Evolutionary conservation across 2,113 vertebrate genomes (phyloP), one percentile per base, ranked within the genome.

Genomic region (Microtus oregoni): DNA sequence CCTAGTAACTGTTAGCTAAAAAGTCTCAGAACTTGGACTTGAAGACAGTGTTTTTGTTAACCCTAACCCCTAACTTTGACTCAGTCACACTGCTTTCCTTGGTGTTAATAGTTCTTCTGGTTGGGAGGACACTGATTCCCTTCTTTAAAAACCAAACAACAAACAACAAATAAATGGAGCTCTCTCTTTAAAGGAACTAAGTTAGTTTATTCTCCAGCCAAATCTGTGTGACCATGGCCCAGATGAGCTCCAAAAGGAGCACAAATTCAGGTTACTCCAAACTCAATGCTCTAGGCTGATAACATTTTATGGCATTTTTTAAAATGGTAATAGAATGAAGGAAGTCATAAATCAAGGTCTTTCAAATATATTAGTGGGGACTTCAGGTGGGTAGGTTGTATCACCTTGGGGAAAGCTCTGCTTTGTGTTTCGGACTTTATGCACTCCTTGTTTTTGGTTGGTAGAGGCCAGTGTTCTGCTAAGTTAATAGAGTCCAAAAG

Each of bases 81-180:
- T 2, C 15, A 55, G 17, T 50, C 83, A 7, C 9, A 13, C 35
- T 26, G 73, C 63, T 90, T 61, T 83, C n/a, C 8, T 7, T n/a
- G 10, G 0, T 0, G 10, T 8, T 38, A 73, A 3, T 47, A 28
- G 7, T 58, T 47, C 35, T 20, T 4, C 7, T 63, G 35, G 28
- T n/a, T 12, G 32, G 28, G 55, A 52, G 63, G 30, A 8, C 17
- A 85, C 81, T 9, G 38, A 30, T 14, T 65, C 26, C 24, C 26
- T 63, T 44, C 14, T 65, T 85, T 63, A 85, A 38, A 41, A 38
- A 17, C 7, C 79, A 58, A 41, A 0, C 19, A 81, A 3, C 8
- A 81, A 82, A 11, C 17, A 81, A 58, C 77, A 58, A 82, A 58
- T 58, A 83, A 17, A 30, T 6, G 26, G 81, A 28, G n/a, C 58